Evolutionary conservation across 1,140 invertebrate genomes (phyloP), one percentile per base, ranked within the genome.

Genomic region (Calosoma granatense): DNA sequence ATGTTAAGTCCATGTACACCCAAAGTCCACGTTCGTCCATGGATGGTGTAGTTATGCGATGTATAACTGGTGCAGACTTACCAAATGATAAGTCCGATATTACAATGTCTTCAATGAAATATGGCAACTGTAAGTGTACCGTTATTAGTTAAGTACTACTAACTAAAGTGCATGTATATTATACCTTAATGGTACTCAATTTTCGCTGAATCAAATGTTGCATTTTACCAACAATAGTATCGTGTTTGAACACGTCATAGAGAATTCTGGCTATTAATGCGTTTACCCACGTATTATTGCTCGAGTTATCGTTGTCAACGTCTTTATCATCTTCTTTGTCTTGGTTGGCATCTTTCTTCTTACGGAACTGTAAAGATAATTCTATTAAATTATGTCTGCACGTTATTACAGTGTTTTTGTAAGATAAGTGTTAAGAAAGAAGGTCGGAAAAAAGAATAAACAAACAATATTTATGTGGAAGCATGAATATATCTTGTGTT

Each of bases 1-100:
- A 98, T 9, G 82, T 83, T 41, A 98, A 73, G 67, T 96, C 89
- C 12, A 97, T 75, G 74, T 98, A 91, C 2, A 96, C 76, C 94
- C 94, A 98, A 17, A 97, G 73, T 2, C 96, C 95, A 61, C 86
- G 82, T 57, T 90, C 84, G 74, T 98, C 90, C 23, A 93, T 67
- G 51, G 81, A 74, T 0, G 92, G 90, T 63, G 83, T 79, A 22
- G 80, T 81, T 22, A 87, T 81, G 52, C 83, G 80, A 52, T 87
- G 80, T 63, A 97, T 84, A 3, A 87, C 74, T 20, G 94, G 89
- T 12, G 88, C 77, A 12, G 82, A 80, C 55, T 81, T 78, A 14
- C 91, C 91, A 57, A 94, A 74, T 41, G 86, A 80, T 23, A 95
- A 73, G 59, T 90, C 84, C 1, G 84, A 83, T 19, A 95, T 81